Evolutionary conservation across 1,140 invertebrate species (phyloP).

Genomic region (Choristoneura fumiferana): DNA sequence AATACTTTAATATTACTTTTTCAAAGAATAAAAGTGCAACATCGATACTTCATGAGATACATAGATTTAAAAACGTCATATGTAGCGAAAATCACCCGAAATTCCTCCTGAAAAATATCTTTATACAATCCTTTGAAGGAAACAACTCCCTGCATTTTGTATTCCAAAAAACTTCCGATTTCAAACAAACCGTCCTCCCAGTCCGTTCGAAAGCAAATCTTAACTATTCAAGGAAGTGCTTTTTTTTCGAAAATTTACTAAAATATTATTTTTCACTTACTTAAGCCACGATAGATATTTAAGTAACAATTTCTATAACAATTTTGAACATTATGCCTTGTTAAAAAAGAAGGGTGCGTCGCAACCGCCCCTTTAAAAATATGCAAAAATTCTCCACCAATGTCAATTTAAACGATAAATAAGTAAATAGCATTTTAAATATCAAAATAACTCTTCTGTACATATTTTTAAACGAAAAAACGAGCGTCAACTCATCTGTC

Average conservation of each 20-base stretch:
- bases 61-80: neutral
- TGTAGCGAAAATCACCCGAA: neutral
- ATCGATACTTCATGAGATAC: slow-evolving; percentile 14
- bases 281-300: slow-evolving; percentile 16
- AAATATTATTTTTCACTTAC: neutral
- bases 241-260: neutral
- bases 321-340: slow-evolving; percentile 12
- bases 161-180: neutral
- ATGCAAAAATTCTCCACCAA: no score
- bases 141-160: slow-evolving; percentile 4
- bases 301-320: slow-evolving; percentile 16
- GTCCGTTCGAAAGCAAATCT: neutral
- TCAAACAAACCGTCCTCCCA: neutral
- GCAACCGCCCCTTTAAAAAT: neutral
- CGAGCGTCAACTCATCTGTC: neutral
- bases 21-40: slow-evolving; percentile 18
- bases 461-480: neutral
- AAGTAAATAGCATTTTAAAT: neutral
- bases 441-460: slow-evolving; percentile 2
- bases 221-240: neutral
- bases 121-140: slow-evolving; percentile 4
- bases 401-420: no score
- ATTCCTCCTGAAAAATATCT: slow-evolving; percentile 6
- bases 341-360: neutral
- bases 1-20: slow-evolving; percentile 11